Conservation (phyloP, 2,113 vertebrate species). For the Cavia aperea region DNA sequence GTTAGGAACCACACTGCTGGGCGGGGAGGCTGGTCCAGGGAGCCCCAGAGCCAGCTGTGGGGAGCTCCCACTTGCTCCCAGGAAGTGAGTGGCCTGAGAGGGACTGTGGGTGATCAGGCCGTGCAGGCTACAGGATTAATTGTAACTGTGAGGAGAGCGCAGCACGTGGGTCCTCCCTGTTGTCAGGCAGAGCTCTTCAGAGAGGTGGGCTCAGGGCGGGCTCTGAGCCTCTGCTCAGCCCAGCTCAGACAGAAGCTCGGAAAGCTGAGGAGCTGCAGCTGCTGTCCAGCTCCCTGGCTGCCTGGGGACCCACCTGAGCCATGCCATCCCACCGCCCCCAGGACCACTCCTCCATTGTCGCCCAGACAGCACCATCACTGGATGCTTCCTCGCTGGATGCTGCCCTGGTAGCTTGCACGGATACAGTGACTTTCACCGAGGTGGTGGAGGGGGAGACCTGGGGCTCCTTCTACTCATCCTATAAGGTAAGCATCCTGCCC, state of each 20-base stretch:
- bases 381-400: constrained; percentile 38
- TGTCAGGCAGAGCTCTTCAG: constrained; percentile 46
- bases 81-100: fast-evolving
- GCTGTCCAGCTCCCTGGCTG: neutral
- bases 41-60: fast-evolving
- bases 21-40: neutral
- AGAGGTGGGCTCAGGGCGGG: constrained; percentile 60
- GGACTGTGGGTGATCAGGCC: neutral
- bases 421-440: constrained; percentile 69
- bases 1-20: neutral
- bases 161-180: constrained; percentile 3
- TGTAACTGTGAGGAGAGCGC: neutral
- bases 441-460: constrained; percentile 70
- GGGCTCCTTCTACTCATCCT: constrained; percentile 80
- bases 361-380: constrained; percentile 2
- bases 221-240: constrained; percentile 53
- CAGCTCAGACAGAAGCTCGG: constrained; percentile 66
- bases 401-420: constrained; percentile 66
- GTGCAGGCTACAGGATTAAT: neutral
- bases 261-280: constrained; percentile 58
- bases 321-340: constrained; percentile 73
- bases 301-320: neutral
- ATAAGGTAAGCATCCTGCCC: constrained; percentile 74
- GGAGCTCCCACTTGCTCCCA: too few species aligned
- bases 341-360: constrained; percentile 55